Percentiles rank a stretch among this genome's conserved stretches.
phyloP scores from a whole-genome alignment of 2,888 invertebrate species.

The Tolmerus cingulatus region DNA sequence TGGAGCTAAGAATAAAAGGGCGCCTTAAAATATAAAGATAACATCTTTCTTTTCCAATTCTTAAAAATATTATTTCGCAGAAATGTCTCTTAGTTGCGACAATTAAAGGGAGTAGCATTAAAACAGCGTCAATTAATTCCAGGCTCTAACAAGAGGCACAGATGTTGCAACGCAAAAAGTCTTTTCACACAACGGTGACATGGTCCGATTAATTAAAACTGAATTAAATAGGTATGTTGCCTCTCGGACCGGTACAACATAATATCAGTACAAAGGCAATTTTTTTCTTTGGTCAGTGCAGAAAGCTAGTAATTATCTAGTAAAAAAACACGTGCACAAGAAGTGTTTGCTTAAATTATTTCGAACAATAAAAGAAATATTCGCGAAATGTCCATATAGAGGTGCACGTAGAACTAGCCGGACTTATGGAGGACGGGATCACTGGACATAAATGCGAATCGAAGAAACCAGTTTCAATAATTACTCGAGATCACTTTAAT shows the following conservation, averaged over 20 bases:
- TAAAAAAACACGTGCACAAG: background rate
- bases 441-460: slow-evolving; percentile 1
- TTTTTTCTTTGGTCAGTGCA: background rate
- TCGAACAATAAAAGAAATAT: slow-evolving; percentile 37
- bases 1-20: background rate
- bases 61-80: background rate
- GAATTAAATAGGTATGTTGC: background rate
- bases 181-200: background rate
- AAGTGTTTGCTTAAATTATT: slow-evolving; percentile 34
- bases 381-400: slow-evolving; percentile 13
- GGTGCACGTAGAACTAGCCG: background rate
- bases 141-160: background rate
- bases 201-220: background rate
- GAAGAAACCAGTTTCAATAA: slow-evolving; percentile 42
- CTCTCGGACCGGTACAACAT: background rate
- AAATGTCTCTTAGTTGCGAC: background rate
- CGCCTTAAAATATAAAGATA: background rate
- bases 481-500: slow-evolving; percentile 43
- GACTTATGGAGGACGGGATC: background rate
- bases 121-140: background rate
- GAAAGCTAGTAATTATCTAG: background rate
- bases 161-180: background rate
- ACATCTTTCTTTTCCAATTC: background rate
- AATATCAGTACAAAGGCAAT: background rate
- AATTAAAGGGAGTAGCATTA: background rate